Conservation (phyloP, 2,888 invertebrate genomes). For the Cryptus viduatorius region DNA sequence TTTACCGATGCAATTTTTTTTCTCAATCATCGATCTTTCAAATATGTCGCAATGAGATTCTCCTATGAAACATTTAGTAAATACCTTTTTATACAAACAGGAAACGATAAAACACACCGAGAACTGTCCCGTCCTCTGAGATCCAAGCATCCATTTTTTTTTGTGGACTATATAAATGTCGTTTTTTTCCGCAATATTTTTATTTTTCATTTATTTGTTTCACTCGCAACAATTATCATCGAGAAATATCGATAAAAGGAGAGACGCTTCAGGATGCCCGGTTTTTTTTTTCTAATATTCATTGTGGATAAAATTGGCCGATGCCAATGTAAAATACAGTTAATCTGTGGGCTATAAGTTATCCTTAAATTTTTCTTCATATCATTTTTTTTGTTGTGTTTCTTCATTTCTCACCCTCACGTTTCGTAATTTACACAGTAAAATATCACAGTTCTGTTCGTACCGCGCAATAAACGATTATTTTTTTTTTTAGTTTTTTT, state of each 20-base stretch:
- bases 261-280: conserved; percentile 48
- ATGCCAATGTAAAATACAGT: conserved; percentile 81
- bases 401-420: conserved; percentile 68
- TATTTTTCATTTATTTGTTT: conserved; percentile 27
- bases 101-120: conserved; percentile 81
- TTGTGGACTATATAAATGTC: conserved; percentile 66
- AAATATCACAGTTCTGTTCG: conserved; percentile 85
- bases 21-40: conserved; percentile 56
- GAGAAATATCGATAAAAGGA: conserved; percentile 11
- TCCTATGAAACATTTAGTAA: conserved; percentile 81
- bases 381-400: conserved; percentile 70
- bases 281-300: conserved; percentile 66
- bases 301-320: conserved; percentile 62
- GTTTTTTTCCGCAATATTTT: conserved; percentile 23
- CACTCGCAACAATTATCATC: conserved; percentile 24
- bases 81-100: conserved; percentile 78
- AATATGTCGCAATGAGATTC: conserved; percentile 58
- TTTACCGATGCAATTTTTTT: conserved; percentile 15
- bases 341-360: conserved; percentile 77
- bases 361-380: conserved; percentile 76
- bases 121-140: conserved; percentile 54
- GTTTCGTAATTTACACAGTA: conserved; percentile 83
- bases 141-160: conserved; percentile 72
- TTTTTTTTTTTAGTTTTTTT: conserved; percentile 72
- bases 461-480: conserved; percentile 83